Evolutionary conservation across 2,113 vertebrate genomes (phyloP).

Genomic region (Noturus placidus): DNA sequence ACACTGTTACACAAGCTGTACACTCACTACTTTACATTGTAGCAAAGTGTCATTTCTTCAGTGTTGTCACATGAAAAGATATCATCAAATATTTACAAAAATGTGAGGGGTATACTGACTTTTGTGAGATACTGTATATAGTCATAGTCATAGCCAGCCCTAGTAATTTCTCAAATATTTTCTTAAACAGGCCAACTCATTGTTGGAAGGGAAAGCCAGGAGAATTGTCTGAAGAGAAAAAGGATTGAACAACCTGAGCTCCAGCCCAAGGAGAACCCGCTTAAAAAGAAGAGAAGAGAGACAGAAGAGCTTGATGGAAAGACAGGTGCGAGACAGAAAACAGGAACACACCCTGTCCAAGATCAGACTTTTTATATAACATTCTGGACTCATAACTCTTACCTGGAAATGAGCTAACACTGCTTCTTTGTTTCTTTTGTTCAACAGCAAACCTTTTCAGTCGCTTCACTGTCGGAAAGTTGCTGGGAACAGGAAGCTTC

Average conservation of each 20-base stretch:
- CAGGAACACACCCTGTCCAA: not conserved
- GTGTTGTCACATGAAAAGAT: too few relatives aligned
- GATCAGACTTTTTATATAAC: not conserved
- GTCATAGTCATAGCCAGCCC: not conserved
- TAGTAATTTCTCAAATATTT: not conserved
- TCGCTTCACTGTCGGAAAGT: not conserved
- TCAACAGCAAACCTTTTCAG: not conserved
- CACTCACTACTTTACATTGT: too few relatives aligned
- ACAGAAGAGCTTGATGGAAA: not conserved
- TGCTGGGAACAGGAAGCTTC: not conserved
- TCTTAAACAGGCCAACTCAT: not conserved
- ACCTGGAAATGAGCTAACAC: not conserved
- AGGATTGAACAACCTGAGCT: not conserved
- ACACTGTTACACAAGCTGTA: too few relatives aligned
- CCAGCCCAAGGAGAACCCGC: not conserved
- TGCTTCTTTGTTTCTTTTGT: not conserved
- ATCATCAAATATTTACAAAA: too few relatives aligned
- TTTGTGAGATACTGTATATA: not conserved
- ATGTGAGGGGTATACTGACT: too few relatives aligned
- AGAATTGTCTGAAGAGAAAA: not conserved
- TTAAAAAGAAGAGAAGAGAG: too few relatives aligned
- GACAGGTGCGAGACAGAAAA: not conserved
- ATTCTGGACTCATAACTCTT: not conserved
- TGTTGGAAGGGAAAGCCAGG: not conserved
- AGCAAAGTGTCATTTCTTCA: too few relatives aligned